Evolutionary conservation across 2,113 vertebrate genomes (phyloP).

Genomic region (Antechinus stuartii): DNA sequence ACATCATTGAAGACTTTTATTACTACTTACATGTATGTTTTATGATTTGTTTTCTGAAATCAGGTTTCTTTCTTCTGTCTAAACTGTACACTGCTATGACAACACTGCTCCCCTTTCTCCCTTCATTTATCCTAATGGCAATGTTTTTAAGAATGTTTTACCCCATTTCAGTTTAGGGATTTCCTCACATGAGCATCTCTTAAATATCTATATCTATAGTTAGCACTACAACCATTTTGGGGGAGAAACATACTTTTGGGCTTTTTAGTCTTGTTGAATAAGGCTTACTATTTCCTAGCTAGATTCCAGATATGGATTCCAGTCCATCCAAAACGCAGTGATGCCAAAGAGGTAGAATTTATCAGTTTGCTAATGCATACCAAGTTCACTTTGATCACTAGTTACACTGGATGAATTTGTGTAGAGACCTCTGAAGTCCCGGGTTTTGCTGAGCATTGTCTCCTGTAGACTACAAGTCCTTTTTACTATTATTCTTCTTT

Average conservation of each 20-base stretch:
- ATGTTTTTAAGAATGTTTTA: not conserved
- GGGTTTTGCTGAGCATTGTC: not conserved
- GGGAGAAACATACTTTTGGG: not conserved
- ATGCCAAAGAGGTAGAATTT: not conserved
- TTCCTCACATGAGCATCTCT: not conserved
- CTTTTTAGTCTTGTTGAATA: not conserved
- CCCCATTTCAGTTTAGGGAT: not conserved
- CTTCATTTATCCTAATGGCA: not conserved
- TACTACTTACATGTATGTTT: not conserved
- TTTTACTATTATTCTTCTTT: not conserved
- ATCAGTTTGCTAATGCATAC: not conserved
- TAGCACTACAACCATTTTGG: not conserved
- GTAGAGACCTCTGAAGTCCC: not conserved
- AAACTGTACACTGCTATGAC: not conserved
- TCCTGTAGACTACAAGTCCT: not conserved
- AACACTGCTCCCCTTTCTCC: not conserved
- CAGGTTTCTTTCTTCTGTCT: not conserved
- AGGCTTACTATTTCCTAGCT: not conserved
- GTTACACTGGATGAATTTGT: not conserved
- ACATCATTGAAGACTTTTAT: not conserved
- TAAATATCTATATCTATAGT: not conserved
- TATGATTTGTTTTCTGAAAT: not conserved
- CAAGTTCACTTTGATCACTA: not conserved
- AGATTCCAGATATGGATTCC: not conserved
- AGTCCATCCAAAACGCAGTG: not conserved